Evolutionary conservation across 2,888 invertebrate genomes (phyloP).

Genomic region (Diadegma fenestrale): DNA sequence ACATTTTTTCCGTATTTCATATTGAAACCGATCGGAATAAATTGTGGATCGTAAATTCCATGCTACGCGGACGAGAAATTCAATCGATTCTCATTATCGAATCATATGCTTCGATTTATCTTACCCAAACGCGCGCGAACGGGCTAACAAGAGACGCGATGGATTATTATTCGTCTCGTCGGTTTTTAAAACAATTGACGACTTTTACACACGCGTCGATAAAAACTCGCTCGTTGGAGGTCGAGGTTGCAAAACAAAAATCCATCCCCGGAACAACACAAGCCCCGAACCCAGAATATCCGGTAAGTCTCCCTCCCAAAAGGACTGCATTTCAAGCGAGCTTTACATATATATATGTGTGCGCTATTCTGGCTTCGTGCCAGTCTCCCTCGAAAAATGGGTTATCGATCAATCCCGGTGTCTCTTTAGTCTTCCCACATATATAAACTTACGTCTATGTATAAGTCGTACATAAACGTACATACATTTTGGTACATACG

Average conservation of each 20-base stretch:
- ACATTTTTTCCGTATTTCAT: background rate
- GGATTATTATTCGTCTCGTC: constrained; percentile 12
- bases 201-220: constrained; percentile 64
- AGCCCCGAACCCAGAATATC: constrained; percentile 34
- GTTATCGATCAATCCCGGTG: constrained; percentile 79
- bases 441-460: constrained; percentile 23
- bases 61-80: background rate
- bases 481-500: background rate
- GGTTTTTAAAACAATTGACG: constrained; percentile 72
- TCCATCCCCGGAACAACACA: constrained; percentile 21
- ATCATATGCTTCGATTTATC: background rate
- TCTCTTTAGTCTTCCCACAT: constrained; percentile 34
- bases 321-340: constrained; percentile 71
- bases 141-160: background rate
- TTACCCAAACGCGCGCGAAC: constrained; percentile 10
- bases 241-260: constrained; percentile 62
- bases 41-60: background rate
- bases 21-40: background rate
- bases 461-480: background rate
- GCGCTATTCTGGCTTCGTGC: constrained; percentile 76
- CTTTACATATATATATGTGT: too few species aligned
- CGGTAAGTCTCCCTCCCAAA: constrained; percentile 64
- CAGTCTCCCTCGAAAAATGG: constrained; percentile 78
- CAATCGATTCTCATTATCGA: background rate
- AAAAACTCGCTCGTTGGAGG: constrained; percentile 53